Percentiles rank a stretch among this genome's conserved stretches.
phyloP scores from a whole-genome alignment of 2,888 invertebrate genomes.

The Zygogramma bicolorata region DNA sequence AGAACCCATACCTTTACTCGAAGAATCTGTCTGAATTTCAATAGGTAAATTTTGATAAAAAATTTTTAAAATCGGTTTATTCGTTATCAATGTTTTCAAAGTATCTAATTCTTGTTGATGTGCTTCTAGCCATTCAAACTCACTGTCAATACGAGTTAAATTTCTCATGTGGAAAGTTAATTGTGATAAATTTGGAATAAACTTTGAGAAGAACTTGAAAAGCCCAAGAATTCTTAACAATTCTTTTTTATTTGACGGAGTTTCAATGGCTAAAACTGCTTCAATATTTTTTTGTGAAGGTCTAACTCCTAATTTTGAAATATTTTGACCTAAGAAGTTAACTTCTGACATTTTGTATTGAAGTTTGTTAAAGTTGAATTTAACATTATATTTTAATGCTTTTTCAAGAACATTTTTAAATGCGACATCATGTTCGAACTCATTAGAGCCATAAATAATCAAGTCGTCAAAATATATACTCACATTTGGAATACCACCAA shows the following conservation, averaged over 20 bases:
- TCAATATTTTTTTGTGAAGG: conserved; percentile 32
- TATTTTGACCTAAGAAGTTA: not conserved
- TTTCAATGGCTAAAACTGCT: conserved; percentile 32
- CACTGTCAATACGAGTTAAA: conserved; percentile 33
- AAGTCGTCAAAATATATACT: conserved; percentile 29
- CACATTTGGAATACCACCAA: conserved; percentile 17
- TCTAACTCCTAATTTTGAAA: conserved; percentile 27
- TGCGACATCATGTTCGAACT: conserved; percentile 8
- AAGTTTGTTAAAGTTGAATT: conserved; percentile 17
- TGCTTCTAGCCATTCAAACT: conserved; percentile 27
- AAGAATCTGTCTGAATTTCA: conserved; percentile 37
- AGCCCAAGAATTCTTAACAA: conserved; percentile 40
- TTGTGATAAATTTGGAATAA: conserved; percentile 40
- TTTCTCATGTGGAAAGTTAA: conserved; percentile 34
- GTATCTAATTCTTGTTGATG: conserved; percentile 12
- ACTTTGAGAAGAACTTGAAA: conserved; percentile 44
- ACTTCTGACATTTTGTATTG: conserved; percentile 7
- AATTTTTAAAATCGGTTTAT: conserved; percentile 31
- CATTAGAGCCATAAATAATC: conserved; percentile 6
- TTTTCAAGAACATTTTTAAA: conserved; percentile 1
- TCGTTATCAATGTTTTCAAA: conserved; percentile 7
- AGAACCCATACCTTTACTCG: conserved; percentile 37
- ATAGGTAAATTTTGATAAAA: conserved; percentile 35
- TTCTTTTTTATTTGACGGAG: conserved; percentile 34
- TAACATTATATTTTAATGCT: conserved; percentile 16